Percentiles rank a stretch among this genome's conserved stretches.
These are phyloP conservation scores for Mythimna lalbum DNA, from an alignment of 2,888 invertebrate genomes.

Conservation along the genomic window DNA sequence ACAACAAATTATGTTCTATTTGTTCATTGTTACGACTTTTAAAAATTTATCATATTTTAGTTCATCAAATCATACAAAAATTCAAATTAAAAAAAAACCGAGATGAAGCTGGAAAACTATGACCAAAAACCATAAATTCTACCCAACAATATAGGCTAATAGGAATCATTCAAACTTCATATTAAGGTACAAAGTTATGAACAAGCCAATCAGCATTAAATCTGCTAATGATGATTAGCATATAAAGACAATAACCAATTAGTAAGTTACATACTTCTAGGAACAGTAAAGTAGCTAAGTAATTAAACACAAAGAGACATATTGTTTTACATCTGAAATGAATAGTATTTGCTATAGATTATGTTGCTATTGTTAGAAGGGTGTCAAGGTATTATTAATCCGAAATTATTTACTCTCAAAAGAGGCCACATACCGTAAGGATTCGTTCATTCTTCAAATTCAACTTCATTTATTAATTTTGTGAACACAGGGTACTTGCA, in stretches of 20 bases:
- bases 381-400: background rate
- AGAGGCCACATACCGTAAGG: no score
- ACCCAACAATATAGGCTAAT: background rate
- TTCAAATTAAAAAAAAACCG: no score
- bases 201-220: slow-evolving; percentile 39
- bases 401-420: background rate
- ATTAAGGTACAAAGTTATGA: background rate
- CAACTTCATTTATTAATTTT: no score
- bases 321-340: slow-evolving; percentile 19
- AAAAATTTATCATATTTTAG: no score
- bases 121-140: slow-evolving; percentile 3
- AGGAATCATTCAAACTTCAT: background rate
- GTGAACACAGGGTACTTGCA: no score
- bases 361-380: slow-evolving; percentile 1
- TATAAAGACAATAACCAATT: slow-evolving; percentile 45
- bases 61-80: no score
- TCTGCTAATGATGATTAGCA: slow-evolving; percentile 36
- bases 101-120: background rate
- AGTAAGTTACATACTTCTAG: slow-evolving; percentile 1
- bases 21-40: no score
- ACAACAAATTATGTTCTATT: no score
- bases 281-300: slow-evolving; percentile 6
- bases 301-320: background rate
- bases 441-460: no score
- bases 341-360: background rate